These are phyloP conservation scores for Clupea harengus DNA, from an alignment of 2,113 vertebrate species.

Conservation along the genomic window DNA sequence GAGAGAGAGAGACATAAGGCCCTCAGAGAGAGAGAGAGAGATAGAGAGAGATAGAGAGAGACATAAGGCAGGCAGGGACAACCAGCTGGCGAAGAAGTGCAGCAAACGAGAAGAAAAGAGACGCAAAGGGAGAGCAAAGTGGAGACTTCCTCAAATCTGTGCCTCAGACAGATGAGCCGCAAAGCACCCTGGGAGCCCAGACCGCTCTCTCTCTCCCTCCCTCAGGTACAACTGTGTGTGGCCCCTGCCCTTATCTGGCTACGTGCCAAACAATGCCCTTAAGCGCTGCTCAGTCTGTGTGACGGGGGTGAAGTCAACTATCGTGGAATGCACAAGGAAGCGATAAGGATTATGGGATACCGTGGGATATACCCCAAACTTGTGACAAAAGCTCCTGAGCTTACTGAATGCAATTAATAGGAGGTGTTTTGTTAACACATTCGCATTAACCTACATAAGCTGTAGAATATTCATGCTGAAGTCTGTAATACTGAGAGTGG, in stretches of 20 bases:
- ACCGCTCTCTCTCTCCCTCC: background rate
- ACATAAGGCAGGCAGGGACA: background rate
- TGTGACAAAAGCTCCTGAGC: background rate
- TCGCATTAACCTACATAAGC: no score
- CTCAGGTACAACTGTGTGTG: constrained; percentile 13
- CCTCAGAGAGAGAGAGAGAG: background rate
- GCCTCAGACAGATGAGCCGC: background rate
- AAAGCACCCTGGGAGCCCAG: background rate
- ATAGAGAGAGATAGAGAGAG: background rate
- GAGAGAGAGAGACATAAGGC: no score
- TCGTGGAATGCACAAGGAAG: constrained; percentile 7
- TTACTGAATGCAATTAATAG: background rate
- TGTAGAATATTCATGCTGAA: background rate
- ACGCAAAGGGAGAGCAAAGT: constrained; percentile 14
- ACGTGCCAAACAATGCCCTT: background rate
- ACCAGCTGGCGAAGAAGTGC: background rate
- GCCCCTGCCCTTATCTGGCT: background rate
- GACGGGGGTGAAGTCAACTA: background rate
- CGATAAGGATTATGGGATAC: background rate
- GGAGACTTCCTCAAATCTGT: background rate
- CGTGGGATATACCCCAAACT: background rate
- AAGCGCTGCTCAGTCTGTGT: constrained; percentile 5
- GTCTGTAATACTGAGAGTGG: background rate
- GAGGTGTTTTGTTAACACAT: background rate
- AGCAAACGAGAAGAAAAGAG: background rate